Conservation (phyloP, 2,797 vertebrate genomes). For the Gila robusta region DNA sequence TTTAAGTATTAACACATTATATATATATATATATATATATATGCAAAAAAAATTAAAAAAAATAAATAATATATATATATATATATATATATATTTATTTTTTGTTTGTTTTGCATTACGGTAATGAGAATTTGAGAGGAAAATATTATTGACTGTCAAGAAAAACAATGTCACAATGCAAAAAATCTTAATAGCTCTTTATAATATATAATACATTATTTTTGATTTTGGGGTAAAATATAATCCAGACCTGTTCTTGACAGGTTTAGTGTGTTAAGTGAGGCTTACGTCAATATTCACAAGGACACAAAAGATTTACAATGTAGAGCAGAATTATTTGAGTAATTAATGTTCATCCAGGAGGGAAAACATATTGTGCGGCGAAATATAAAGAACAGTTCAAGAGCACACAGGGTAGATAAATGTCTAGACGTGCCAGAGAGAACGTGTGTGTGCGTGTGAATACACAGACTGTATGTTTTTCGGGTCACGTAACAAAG, state of each 20-base stretch:
- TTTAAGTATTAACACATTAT: not conserved
- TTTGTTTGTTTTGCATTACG: not conserved
- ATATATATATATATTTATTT: not conserved
- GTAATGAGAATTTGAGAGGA: not conserved
- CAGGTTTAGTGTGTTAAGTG: not conserved
- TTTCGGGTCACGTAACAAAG: slow-evolving; percentile 37
- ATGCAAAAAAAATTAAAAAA: no score
- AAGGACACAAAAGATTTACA: slow-evolving; percentile 25
- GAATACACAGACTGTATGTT: slow-evolving; percentile 19
- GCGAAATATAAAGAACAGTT: slow-evolving; percentile 2
- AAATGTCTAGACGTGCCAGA: slow-evolving; percentile 5
- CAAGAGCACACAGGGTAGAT: slow-evolving; percentile 1
- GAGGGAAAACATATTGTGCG: not conserved
- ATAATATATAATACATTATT: not conserved
- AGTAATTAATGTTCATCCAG: slow-evolving; percentile 22
- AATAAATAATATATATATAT: no score
- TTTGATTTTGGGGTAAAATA: no score
- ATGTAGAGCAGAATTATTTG: not conserved
- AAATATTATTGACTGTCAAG: not conserved
- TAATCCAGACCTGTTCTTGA: not conserved
- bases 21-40: no score
- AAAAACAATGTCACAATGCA: not conserved
- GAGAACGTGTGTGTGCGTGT: slow-evolving; percentile 21
- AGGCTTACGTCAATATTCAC: not conserved
- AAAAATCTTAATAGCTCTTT: not conserved